Conservation (phyloP, 2,888 invertebrate species). For the Vesta saturnalis region DNA sequence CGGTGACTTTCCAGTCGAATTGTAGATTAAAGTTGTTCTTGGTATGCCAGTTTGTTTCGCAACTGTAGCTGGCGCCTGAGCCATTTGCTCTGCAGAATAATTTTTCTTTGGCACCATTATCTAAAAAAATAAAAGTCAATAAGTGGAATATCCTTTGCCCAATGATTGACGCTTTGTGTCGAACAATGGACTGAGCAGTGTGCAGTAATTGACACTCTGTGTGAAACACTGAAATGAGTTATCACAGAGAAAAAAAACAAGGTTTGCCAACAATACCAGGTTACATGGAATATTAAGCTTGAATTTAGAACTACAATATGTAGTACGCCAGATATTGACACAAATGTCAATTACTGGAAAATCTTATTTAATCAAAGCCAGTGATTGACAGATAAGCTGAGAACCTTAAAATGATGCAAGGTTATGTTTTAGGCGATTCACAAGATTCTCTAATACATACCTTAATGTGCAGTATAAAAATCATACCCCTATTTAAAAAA, state of each 20-base stretch:
- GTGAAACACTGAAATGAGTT: not conserved
- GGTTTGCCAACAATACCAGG: not conserved
- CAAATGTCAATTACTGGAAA: not conserved
- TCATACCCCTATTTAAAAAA: too few relatives aligned
- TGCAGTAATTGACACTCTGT: too few relatives aligned
- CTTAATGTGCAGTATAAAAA: too few relatives aligned
- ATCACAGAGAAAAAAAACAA: not conserved
- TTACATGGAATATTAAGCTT: not conserved
- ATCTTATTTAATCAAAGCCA: not conserved
- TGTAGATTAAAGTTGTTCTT: not conserved
- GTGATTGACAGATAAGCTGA: not conserved
- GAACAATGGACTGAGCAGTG: too few relatives aligned
- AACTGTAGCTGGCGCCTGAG: not conserved
- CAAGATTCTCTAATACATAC: too few relatives aligned
- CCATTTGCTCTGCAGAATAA: too few relatives aligned
- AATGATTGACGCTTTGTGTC: too few relatives aligned
- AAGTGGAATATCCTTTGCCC: too few relatives aligned
- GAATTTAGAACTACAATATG: too few relatives aligned
- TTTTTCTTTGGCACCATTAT: too few relatives aligned
- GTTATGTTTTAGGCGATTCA: not conserved
- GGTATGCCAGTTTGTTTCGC: not conserved
- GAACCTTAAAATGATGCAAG: not conserved
- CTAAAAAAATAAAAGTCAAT: too few relatives aligned
- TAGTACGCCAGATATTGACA: too few relatives aligned
- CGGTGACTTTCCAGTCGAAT: not conserved